Percentiles rank a stretch among this genome's conserved stretches.
phyloP scores from a whole-genome alignment of 2,113 vertebrate genomes.

The Platysternon megacephalum region DNA sequence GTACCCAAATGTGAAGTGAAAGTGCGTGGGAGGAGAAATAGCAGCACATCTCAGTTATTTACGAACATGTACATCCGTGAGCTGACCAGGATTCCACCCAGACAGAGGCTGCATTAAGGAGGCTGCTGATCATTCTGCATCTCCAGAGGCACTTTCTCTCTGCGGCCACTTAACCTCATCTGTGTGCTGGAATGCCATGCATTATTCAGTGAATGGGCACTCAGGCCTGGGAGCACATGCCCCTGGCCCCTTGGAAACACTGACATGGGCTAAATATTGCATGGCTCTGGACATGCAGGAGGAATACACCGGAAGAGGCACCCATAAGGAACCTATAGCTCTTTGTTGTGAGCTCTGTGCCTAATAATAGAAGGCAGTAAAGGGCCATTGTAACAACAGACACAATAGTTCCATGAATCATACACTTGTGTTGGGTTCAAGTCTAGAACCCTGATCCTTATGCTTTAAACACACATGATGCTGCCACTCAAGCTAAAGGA shows the following conservation, averaged over 20 bases:
- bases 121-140: not conserved
- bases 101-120: not conserved
- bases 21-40: constrained; percentile 83
- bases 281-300: not conserved
- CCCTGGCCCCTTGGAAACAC: not conserved
- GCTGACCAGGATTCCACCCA: not conserved
- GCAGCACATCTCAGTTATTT: constrained; percentile 55
- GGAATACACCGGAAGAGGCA: too few relatives aligned
- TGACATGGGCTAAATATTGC: not conserved
- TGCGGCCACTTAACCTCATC: not conserved
- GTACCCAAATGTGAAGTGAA: constrained; percentile 84
- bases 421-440: not conserved
- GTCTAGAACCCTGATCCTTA: not conserved
- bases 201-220: not conserved
- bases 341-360: not conserved
- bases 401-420: not conserved
- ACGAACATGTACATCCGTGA: not conserved
- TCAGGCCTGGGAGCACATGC: not conserved
- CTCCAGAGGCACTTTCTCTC: not conserved
- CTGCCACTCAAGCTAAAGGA: not conserved
- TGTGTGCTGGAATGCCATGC: not conserved
- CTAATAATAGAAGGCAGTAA: not conserved
- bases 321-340: not conserved
- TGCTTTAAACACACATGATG: not conserved
- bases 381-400: not conserved